These are phyloP conservation scores for Ceratosolen solmsi DNA, from an alignment of 1,140 invertebrate genomes.

Conservation along the genomic window DNA sequence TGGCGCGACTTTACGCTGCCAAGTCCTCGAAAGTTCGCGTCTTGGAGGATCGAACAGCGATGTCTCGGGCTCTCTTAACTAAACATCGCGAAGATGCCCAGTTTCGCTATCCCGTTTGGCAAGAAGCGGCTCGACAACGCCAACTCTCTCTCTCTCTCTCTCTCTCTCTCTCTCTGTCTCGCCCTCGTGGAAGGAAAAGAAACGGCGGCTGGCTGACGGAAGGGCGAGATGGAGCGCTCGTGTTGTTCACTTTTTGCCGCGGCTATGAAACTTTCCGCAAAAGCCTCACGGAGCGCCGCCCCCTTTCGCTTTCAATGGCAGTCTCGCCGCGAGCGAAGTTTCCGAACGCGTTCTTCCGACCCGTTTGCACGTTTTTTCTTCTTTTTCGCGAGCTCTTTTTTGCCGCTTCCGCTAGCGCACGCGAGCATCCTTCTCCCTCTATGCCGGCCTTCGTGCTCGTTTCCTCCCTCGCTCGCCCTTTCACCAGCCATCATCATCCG, in stretches of 20 bases:
- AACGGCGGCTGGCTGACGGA: not conserved
- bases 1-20: not conserved
- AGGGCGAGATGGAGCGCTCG: not conserved
- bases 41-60: not conserved
- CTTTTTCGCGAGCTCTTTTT: not conserved
- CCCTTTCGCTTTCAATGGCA: slow-evolving; percentile 26
- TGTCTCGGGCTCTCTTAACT: not conserved
- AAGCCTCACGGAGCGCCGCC: not conserved
- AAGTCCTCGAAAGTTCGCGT: not conserved
- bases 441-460: not conserved
- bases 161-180: not conserved
- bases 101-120: not conserved
- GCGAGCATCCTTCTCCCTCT: not conserved
- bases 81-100: not conserved
- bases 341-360: not conserved
- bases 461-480: not conserved
- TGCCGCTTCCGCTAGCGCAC: not conserved
- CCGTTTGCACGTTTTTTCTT: not conserved
- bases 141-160: not conserved
- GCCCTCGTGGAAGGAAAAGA: not conserved
- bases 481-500: not conserved
- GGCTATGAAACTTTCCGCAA: slow-evolving; percentile 24
- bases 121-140: not conserved
- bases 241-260: slow-evolving; percentile 19
- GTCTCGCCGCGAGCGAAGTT: slow-evolving; percentile 17